Percentiles rank a stretch among this genome's conserved stretches.
phyloP scores from a whole-genome alignment of 2,797 vertebrate species.

The Gila robusta region DNA sequence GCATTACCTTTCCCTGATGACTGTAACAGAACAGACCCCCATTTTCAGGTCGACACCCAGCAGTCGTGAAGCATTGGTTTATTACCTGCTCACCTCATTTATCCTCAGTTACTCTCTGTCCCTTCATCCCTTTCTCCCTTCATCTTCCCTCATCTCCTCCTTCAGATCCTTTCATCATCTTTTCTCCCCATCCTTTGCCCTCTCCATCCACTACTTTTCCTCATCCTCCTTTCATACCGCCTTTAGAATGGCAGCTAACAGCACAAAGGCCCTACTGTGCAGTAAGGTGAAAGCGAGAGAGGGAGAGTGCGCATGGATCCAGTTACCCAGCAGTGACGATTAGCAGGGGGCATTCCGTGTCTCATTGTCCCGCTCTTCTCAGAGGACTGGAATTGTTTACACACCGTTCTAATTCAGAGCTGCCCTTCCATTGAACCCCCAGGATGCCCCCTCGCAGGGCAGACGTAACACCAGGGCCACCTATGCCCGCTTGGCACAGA shows the following conservation, averaged over 20 bases:
- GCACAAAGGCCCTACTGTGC: constrained; percentile 77
- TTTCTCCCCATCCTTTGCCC: constrained; percentile 33
- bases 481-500: constrained; percentile 50
- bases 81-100: constrained; percentile 4
- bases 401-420: constrained; percentile 61
- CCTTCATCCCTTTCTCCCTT: constrained; percentile 4
- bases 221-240: constrained; percentile 40
- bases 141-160: background rate
- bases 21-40: background rate
- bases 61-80: background rate
- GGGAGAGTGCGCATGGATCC: constrained; percentile 69
- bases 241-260: constrained; percentile 56
- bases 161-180: constrained; percentile 34
- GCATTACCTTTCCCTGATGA: background rate
- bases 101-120: background rate
- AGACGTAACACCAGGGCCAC: constrained; percentile 50
- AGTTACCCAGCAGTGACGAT: constrained; percentile 72
- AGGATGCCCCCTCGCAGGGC: constrained; percentile 46
- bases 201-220: constrained; percentile 31
- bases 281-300: constrained; percentile 61
- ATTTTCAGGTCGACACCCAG: background rate
- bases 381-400: constrained; percentile 70
- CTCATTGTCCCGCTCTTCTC: constrained; percentile 63
- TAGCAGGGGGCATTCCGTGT: constrained; percentile 62
- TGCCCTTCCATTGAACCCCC: constrained; percentile 57